A percentile compares a stretch with the other conserved stretches of the same genome.
These are phyloP conservation scores for Samia ricini DNA, from an alignment of 1,140 invertebrate genomes.

Conservation along the genomic window DNA sequence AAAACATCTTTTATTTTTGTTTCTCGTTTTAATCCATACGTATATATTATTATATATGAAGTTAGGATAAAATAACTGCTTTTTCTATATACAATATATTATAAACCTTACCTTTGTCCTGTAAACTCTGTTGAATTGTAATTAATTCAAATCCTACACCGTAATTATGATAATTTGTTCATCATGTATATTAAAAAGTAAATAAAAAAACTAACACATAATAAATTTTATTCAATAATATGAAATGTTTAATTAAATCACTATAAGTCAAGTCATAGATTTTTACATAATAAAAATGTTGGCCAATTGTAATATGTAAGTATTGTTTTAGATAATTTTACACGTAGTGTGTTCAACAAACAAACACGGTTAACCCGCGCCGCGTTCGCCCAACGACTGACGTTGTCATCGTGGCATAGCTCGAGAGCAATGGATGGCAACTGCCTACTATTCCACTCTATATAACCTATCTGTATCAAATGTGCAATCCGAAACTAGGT, in stretches of 20 bases:
- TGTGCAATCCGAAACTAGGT: slow-evolving; percentile 25
- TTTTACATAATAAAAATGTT: background rate
- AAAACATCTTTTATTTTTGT: no score
- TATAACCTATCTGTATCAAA: slow-evolving; percentile 14
- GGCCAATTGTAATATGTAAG: background rate
- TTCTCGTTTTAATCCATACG: no score
- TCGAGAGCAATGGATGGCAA: slow-evolving; percentile 20
- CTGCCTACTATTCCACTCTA: slow-evolving; percentile 26
- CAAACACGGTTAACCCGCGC: slow-evolving; percentile 8
- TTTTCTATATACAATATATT: background rate
- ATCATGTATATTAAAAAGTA: no score
- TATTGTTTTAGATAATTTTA: background rate
- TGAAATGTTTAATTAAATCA: no score
- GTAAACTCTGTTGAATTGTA: background rate
- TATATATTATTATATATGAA: no score
- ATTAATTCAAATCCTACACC: background rate
- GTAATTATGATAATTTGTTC: background rate
- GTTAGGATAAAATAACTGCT: background rate
- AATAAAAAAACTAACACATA: no score
- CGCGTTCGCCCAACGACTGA: slow-evolving; percentile 34
- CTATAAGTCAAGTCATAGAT: no score
- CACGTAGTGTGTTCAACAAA: background rate
- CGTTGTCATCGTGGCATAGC: slow-evolving; percentile 20
- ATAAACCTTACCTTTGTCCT: background rate
- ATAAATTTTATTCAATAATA: no score